A percentile compares a stretch with the other conserved stretches of the same genome.
phyloP scores from a whole-genome alignment of 2,797 vertebrate genomes.

The Lacerta agilis region DNA sequence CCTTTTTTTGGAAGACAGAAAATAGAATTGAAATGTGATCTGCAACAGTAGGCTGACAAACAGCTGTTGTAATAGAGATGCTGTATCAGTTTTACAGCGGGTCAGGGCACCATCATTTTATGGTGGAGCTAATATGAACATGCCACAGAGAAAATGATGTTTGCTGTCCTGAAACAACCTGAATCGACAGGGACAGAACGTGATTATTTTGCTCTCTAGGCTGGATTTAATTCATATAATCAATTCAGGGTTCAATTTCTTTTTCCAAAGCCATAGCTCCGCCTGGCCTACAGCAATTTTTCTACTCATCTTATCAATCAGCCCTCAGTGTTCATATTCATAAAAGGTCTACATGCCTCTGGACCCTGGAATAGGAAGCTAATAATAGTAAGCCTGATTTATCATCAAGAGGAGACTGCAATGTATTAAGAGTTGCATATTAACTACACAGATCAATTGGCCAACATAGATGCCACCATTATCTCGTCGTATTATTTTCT shows the following conservation, averaged over 20 bases:
- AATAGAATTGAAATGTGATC: background rate
- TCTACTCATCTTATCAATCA: slow-evolving; percentile 37
- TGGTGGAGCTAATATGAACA: background rate
- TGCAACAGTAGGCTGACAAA: background rate
- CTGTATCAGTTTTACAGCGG: background rate
- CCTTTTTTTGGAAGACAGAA: background rate
- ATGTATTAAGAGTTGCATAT: slow-evolving; percentile 38
- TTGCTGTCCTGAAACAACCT: slow-evolving; percentile 20
- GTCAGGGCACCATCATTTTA: background rate
- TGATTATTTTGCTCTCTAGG: slow-evolving; percentile 49
- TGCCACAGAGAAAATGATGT: background rate
- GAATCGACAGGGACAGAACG: slow-evolving; percentile 6
- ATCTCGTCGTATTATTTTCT: slow-evolving; percentile 33
- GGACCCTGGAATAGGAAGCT: slow-evolving; percentile 32
- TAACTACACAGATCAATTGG: slow-evolving; percentile 61
- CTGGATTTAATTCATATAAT: slow-evolving; percentile 59
- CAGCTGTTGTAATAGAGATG: background rate
- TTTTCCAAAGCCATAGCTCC: slow-evolving; percentile 51
- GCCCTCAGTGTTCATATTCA: background rate
- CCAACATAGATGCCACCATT: slow-evolving; percentile 42
- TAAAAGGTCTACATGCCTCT: slow-evolving; percentile 18
- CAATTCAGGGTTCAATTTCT: slow-evolving; percentile 37
- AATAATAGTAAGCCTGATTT: slow-evolving; percentile 57
- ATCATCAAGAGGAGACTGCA: slow-evolving; percentile 52
- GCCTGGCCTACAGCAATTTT: slow-evolving; percentile 44